Evolutionary conservation across 1,140 invertebrate genomes (phyloP).

Genomic region (Drosophila tropicalis): DNA sequence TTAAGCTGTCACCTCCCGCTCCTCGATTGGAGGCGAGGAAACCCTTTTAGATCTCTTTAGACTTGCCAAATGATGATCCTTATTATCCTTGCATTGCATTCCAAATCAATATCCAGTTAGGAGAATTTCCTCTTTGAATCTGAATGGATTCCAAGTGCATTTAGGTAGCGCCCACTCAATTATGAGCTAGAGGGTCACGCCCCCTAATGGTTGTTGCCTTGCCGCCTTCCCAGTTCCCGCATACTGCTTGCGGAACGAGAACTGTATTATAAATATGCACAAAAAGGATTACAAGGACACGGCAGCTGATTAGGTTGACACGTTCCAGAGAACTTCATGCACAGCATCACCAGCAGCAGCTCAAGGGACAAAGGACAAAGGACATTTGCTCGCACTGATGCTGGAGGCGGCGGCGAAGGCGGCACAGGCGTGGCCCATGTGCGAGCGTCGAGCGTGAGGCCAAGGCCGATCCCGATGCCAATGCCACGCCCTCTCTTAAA

Average conservation of each 20-base stretch:
- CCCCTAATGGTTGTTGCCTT: slow-evolving; percentile 4
- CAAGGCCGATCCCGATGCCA: slow-evolving; percentile 26
- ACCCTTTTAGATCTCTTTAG: not conserved
- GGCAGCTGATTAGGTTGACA: slow-evolving; percentile 68
- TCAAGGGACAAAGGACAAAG: slow-evolving; percentile 51
- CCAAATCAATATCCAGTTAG: slow-evolving; percentile 31
- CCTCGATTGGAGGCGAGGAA: not conserved
- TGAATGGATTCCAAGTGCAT: slow-evolving; percentile 53
- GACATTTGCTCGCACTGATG: slow-evolving; percentile 36
- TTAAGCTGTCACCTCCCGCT: slow-evolving; percentile 1
- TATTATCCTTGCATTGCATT: slow-evolving; percentile 8
- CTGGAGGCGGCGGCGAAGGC: slow-evolving; percentile 67
- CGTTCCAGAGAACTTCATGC: slow-evolving; percentile 50
- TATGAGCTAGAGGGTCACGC: slow-evolving; percentile 53
- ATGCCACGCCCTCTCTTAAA: slow-evolving; percentile 44
- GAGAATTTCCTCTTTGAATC: slow-evolving; percentile 18
- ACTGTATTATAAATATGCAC: slow-evolving; percentile 53
- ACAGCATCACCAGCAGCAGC: not conserved
- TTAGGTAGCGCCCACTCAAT: slow-evolving; percentile 69
- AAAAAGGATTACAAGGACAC: slow-evolving; percentile 59
- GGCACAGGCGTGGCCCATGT: slow-evolving; percentile 58
- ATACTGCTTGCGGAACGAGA: not conserved
- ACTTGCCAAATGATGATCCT: not conserved
- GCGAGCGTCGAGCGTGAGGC: slow-evolving; percentile 52
- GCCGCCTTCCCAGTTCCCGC: not conserved